These are phyloP conservation scores for Himalopsyche tibetana DNA, from an alignment of 2,888 invertebrate genomes.

Conservation along the genomic window DNA sequence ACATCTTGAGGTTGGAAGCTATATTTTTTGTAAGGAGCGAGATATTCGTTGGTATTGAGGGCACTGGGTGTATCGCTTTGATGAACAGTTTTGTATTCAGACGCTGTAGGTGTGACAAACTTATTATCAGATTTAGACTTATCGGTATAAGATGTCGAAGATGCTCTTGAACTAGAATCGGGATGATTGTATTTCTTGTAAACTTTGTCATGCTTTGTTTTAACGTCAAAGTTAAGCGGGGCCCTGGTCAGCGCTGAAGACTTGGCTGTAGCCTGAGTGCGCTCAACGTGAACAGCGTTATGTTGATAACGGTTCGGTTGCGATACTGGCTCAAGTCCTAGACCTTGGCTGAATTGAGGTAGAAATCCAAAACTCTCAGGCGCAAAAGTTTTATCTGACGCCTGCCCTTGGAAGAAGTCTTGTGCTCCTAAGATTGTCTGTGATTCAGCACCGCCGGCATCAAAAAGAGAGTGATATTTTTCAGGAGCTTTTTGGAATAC, in stretches of 20 bases:
- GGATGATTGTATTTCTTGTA: constrained; percentile 71
- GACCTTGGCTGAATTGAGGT: constrained; percentile 75
- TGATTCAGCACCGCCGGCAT: constrained; percentile 75
- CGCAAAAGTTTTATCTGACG: constrained; percentile 73
- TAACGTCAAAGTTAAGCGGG: constrained; percentile 74
- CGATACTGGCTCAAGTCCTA: constrained; percentile 70
- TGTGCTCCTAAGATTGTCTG: constrained; percentile 66
- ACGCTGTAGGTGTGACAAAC: constrained; percentile 51
- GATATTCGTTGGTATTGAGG: constrained; percentile 55
- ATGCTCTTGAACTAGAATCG: constrained; percentile 10
- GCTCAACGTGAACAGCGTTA: constrained; percentile 62
- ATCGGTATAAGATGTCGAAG: constrained; percentile 36
- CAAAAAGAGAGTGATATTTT: constrained; percentile 74
- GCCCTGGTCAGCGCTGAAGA: constrained; percentile 66
- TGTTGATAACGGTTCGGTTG: constrained; percentile 61
- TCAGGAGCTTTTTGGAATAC: constrained; percentile 71
- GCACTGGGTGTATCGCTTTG: constrained; percentile 68
- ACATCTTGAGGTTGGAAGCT: constrained; percentile 68
- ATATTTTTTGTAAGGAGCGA: constrained; percentile 70
- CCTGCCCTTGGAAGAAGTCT: constrained; percentile 73
- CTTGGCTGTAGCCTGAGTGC: constrained; percentile 61
- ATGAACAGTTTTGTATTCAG: constrained; percentile 72
- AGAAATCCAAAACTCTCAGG: constrained; percentile 75
- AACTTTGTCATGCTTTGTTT: constrained; percentile 74
- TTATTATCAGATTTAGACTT: constrained; percentile 68